Evolutionary conservation across 1,140 invertebrate species (phyloP), one percentile per base, ranked within the genome.

Genomic region (Eriocheir sinensis): DNA sequence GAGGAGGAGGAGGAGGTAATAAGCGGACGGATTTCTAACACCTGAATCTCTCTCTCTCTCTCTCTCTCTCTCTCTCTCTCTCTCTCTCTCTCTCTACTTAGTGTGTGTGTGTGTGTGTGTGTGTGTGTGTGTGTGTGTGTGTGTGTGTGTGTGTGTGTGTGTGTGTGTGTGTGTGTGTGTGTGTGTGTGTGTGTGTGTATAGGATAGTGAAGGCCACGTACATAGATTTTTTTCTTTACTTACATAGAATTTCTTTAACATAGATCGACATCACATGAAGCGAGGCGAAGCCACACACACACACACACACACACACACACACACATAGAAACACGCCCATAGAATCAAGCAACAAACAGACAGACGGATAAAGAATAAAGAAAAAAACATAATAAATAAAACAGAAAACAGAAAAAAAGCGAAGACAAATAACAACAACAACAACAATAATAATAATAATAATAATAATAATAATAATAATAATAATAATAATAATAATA

Each of bases 401-500:
- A 83, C 81, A 83, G 8, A 34, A n/a, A 9, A 83, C 36, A 9
- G 36, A 30, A 83, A 83, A 30, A 9, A 83, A 12, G n/a, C n/a
- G n/a, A 9, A 83, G 36, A 83, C 36, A 12, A n/a, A 30, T 27
- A 83, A 8, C n/a, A 83, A 30, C n/a, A 83, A 30, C n/a, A 83
- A 83, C 36, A 83, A 83, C 36, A 83, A 83, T 83, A 83, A 83
- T 83, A 83, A n/a, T n/a, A n/a, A 83, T 83, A 83, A 83, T 83
- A 83, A 83, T 83, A 83, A 8, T 9, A n/a, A 83, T 83, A 72
- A 72, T 72, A 72, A 72, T 72, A 72, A 72, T 72, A 72, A 83
- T 83, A 83, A 83, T 83, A 83, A 83, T 83, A 83, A 83, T 83
- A 30, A 83, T 83, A 83, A n/a, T n/a, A n/a, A n/a, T n/a, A n/a